phyloP scores from a whole-genome alignment of 2,888 invertebrate genomes.

The Calameuta pallipes region DNA sequence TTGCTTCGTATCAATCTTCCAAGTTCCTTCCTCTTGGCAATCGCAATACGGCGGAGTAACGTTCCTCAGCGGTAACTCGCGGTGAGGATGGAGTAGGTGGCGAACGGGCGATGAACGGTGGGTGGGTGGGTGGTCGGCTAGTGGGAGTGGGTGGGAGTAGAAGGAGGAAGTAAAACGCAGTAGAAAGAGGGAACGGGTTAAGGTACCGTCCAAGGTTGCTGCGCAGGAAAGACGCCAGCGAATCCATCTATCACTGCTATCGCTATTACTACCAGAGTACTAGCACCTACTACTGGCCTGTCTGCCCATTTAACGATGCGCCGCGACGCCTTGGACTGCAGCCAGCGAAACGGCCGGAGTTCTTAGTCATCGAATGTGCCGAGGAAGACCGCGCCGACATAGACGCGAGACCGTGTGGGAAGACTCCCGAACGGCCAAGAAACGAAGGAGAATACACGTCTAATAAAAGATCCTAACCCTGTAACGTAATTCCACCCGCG shows the following conservation, averaged over 20 bases:
- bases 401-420: neutral
- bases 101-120: too few relatives aligned
- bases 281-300: neutral
- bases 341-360: neutral
- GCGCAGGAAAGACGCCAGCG: neutral
- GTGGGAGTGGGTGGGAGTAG: too few relatives aligned
- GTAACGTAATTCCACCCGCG: slow-evolving; percentile 49
- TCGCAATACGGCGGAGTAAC: neutral
- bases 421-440: neutral
- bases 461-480: slow-evolving; percentile 42
- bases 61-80: neutral
- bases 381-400: neutral
- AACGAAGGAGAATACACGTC: slow-evolving; percentile 19
- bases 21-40: neutral
- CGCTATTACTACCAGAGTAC: neutral
- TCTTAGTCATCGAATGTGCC: slow-evolving; percentile 2
- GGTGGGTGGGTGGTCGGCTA: too few relatives aligned
- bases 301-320: neutral
- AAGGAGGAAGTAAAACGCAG: neutral
- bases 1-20: neutral
- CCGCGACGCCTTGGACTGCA: slow-evolving; percentile 4
- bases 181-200: neutral
- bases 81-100: neutral
- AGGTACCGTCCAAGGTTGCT: slow-evolving; percentile 8
- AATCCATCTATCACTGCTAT: neutral